Evolutionary conservation across 2,113 vertebrate species (phyloP).

Genomic region (Ochotona curzoniae): DNA sequence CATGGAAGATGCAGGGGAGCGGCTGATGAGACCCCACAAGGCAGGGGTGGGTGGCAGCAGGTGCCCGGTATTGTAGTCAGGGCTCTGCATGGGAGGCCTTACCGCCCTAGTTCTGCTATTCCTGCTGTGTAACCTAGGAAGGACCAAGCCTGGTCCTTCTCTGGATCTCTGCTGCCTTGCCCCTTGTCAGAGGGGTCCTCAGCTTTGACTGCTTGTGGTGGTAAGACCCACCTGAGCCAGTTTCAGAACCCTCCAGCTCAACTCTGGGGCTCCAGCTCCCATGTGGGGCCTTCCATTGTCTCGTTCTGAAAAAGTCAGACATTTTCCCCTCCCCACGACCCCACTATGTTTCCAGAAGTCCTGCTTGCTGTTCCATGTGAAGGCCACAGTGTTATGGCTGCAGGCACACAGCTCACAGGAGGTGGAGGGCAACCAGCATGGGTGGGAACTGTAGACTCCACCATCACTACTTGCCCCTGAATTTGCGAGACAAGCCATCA

Average conservation of each 20-base stretch:
- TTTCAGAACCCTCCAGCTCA: neutral
- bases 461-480: neutral
- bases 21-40: neutral
- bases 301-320: constrained; percentile 31
- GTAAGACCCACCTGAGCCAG: neutral
- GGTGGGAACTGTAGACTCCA: neutral
- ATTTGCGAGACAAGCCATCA: neutral
- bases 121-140: neutral
- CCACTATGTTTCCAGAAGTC: constrained; percentile 64
- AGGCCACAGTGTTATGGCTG: constrained; percentile 68
- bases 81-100: neutral
- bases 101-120: neutral
- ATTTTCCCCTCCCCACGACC: constrained; percentile 55
- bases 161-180: neutral
- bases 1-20: neutral
- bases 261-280: neutral
- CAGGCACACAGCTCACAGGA: constrained; percentile 44
- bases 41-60: neutral
- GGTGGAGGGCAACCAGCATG: constrained; percentile 37
- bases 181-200: neutral
- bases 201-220: neutral
- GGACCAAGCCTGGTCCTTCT: neutral
- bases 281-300: neutral
- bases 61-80: neutral
- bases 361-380: constrained; percentile 74